Evolutionary conservation across 2,888 invertebrate genomes (phyloP), one percentile per base, ranked within the genome.

Genomic region (Chorisops tibialis): DNA sequence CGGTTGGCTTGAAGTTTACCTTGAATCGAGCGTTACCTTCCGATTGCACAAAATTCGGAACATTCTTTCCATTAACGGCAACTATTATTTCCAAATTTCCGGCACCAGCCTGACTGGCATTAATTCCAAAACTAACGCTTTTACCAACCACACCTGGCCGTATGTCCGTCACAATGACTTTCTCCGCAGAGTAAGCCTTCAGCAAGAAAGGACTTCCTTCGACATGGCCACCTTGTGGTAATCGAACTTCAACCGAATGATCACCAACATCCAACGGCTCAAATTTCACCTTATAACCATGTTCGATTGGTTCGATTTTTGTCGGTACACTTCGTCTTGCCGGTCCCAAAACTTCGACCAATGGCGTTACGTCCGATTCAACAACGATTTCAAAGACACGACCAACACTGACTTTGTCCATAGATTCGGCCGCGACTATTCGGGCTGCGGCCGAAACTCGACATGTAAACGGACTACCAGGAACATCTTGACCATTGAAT

Each of bases 71-170:
- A 71, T 91, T 93, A 2, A 96, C 96, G 1, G 96, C 95, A 0
- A 98, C 96, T 65, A 97, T 96, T 59, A 98, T 97, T 80, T 98
- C 97, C 73, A 97, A 82, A 79, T 97, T 97, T 21, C 97, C 97
- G 51, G 96, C 96, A 65, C 97, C 94, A 18, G 88, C 88, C 73
- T 88, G 87, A 0, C 87, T 87, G 52, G 88, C 88, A 70, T 88
- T 88, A 81, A 96, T 96, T 70, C 92, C 93, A 74, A 97, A 97
- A 64, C 93, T 94, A 4, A 96, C 92, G 6, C 94, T 93, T 75
- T 93, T 91, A 14, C 95, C 94, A 19, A 96, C 93, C 37, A 91
- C 85, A 1, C 94, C 94, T 5, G 90, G 89, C 12, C 90, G 89
- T 68, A 97, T 94, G 71, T 96, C 95, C 0, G 94, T 92, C 9